Evolutionary conservation across 2,888 invertebrate species (phyloP).

Genomic region (Melinopterus prodromus): DNA sequence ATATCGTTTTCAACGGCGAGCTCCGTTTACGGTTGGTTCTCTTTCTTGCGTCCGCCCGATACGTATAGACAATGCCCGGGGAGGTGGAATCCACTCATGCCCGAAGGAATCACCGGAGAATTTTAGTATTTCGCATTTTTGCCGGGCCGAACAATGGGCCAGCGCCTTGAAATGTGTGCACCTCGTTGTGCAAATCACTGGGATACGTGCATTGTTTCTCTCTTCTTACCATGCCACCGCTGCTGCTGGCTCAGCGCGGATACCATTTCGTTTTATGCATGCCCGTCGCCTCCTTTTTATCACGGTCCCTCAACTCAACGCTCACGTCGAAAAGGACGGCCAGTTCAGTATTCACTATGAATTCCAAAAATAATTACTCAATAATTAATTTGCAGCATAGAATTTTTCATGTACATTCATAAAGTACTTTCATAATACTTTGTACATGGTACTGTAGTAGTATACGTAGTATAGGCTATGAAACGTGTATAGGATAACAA

Average conservation of each 20-base stretch:
- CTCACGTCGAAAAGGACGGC: too few species aligned
- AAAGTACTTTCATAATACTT: too few species aligned
- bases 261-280: not conserved
- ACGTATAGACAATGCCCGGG: constrained; percentile 13
- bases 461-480: too few species aligned
- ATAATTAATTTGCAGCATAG: too few species aligned
- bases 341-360: too few species aligned
- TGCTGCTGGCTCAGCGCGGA: constrained; percentile 11
- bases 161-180: constrained; percentile 27
- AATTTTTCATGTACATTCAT: too few species aligned
- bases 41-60: constrained; percentile 6
- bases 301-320: not conserved
- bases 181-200: constrained; percentile 20
- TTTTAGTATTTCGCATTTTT: constrained; percentile 27
- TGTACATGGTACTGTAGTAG: too few species aligned
- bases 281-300: not conserved
- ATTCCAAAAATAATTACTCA: too few species aligned
- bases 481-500: too few species aligned
- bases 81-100: constrained; percentile 19
- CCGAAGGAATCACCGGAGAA: constrained; percentile 23
- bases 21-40: not conserved
- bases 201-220: constrained; percentile 28
- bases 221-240: constrained; percentile 10
- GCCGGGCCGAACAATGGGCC: constrained; percentile 28
- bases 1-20: not conserved